Percentiles rank a stretch among this genome's conserved stretches.
phyloP scores from a whole-genome alignment of 2,113 vertebrate species.

The Sphyrna mokarran region DNA sequence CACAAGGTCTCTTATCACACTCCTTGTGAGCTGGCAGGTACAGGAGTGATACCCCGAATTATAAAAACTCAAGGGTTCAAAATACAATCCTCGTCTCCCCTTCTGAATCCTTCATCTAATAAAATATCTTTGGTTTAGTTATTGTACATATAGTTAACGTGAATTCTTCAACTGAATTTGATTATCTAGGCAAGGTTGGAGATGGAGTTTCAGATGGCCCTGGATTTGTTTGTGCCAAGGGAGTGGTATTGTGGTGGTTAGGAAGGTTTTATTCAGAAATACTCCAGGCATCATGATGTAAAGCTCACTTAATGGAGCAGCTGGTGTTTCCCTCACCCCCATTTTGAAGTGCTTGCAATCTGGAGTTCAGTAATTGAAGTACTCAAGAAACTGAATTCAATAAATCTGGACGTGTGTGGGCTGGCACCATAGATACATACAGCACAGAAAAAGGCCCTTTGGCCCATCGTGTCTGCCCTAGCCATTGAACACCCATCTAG shows the following conservation, averaged over 20 bases:
- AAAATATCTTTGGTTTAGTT: neutral
- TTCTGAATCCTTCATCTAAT: neutral
- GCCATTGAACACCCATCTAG: too few species aligned
- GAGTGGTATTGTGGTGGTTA: neutral
- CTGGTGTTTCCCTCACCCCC: neutral
- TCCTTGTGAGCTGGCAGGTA: neutral
- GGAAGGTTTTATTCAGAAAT: neutral
- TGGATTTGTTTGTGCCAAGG: neutral
- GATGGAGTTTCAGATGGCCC: neutral
- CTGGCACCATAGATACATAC: neutral
- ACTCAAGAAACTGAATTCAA: neutral
- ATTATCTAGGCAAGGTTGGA: neutral
- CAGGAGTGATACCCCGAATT: neutral
- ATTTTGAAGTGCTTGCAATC: neutral
- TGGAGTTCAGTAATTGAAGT: neutral
- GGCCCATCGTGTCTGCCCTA: too few species aligned
- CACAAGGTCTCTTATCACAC: neutral
- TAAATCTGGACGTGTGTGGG: neutral
- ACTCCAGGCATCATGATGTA: neutral
- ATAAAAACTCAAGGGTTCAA: neutral
- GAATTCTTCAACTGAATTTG: neutral
- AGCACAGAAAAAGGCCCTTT: too few species aligned
- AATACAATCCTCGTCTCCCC: neutral
- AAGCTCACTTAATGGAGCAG: neutral
- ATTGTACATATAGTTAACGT: neutral